phyloP scores from a whole-genome alignment of 1,140 invertebrate species.

The Drosophila kurseongensis region DNA sequence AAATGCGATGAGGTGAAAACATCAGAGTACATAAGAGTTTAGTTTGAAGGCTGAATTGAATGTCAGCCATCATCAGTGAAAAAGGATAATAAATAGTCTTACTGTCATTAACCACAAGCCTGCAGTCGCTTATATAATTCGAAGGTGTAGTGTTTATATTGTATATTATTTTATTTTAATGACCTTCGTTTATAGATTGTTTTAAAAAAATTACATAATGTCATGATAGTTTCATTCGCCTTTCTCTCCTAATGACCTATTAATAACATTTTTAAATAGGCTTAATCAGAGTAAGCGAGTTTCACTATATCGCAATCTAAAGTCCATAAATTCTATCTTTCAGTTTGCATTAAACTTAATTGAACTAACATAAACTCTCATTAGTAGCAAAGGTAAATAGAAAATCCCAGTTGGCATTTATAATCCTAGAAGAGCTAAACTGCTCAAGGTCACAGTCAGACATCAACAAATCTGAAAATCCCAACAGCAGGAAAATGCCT shows the following conservation, averaged over 20 bases:
- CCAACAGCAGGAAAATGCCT: background rate
- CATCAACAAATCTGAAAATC: constrained; percentile 14
- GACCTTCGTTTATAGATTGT: too few relatives aligned
- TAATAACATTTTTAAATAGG: background rate
- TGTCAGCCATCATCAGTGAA: background rate
- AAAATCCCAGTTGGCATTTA: background rate
- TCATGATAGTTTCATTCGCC: too few relatives aligned
- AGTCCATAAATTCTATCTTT: background rate
- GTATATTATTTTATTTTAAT: too few relatives aligned
- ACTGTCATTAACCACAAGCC: too few relatives aligned
- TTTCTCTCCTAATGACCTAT: too few relatives aligned
- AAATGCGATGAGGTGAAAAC: constrained; percentile 8
- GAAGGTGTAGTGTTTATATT: too few relatives aligned
- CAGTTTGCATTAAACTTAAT: constrained; percentile 2
- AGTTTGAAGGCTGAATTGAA: background rate
- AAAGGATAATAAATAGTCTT: background rate
- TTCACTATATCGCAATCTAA: background rate
- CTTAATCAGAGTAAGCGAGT: background rate
- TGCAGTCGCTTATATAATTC: too few relatives aligned
- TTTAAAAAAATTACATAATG: too few relatives aligned
- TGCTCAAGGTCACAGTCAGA: background rate
- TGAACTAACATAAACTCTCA: constrained; percentile 20
- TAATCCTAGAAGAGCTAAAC: background rate
- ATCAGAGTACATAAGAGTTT: background rate
- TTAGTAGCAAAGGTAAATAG: background rate